A percentile compares a stretch with the other conserved stretches of the same genome.
These are phyloP conservation scores for Schizopygopsis pylzovi DNA, from an alignment of 2,797 vertebrate genomes.

Conservation along the genomic window DNA sequence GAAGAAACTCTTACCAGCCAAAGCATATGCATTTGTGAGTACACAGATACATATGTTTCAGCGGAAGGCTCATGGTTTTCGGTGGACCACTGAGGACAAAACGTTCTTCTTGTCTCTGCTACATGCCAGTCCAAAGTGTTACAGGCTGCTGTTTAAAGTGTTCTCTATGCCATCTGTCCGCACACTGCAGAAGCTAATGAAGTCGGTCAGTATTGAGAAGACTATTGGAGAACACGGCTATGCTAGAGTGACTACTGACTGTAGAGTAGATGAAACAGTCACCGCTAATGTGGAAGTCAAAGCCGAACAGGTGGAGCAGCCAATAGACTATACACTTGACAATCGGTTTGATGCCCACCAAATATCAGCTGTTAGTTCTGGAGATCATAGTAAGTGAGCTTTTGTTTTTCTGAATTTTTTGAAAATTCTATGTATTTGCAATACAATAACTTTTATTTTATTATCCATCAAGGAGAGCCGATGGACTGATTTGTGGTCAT, in stretches of 20 bases:
- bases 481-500: conserved; percentile 1
- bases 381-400: neutral
- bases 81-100: conserved; percentile 41
- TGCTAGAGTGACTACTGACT: conserved; percentile 13
- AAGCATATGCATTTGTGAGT: conserved; percentile 41
- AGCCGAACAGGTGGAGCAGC: neutral
- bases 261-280: neutral
- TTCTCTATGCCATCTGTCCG: conserved; percentile 39
- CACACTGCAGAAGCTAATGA: conserved; percentile 43
- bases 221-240: conserved; percentile 3
- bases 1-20: conserved; percentile 44
- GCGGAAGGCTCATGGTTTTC: conserved; percentile 34
- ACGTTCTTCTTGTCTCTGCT: conserved; percentile 32
- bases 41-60: conserved; percentile 33
- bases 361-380: neutral
- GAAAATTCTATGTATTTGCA: neutral
- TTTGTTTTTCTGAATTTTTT: neutral
- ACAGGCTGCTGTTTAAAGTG: conserved; percentile 24
- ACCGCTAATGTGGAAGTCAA: neutral
- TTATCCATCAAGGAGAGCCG: neutral
- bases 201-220: neutral
- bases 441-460: neutral
- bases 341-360: neutral
- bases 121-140: conserved; percentile 22
- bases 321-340: neutral